phyloP scores from a whole-genome alignment of 2,888 invertebrate genomes.

The Phengaris arion region DNA sequence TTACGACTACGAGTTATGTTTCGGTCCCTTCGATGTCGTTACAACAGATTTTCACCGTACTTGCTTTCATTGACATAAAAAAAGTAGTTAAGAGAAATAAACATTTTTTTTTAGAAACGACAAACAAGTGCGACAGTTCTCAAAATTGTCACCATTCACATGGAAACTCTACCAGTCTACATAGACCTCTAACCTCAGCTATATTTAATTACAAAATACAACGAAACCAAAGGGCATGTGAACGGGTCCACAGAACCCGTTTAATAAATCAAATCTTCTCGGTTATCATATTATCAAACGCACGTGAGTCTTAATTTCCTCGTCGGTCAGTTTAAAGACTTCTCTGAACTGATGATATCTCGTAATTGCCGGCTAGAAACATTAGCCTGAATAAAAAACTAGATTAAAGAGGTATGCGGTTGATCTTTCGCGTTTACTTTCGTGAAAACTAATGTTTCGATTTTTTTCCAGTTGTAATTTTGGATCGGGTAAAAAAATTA shows the following conservation, averaged over 20 bases:
- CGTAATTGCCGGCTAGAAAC: conserved; percentile 71
- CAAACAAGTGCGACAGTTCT: not conserved
- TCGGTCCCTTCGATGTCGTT: no score
- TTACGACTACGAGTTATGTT: no score
- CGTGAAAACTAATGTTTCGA: not conserved
- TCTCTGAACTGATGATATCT: conserved; percentile 73
- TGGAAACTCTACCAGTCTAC: not conserved
- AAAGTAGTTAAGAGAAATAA: no score
- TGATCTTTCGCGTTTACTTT: not conserved
- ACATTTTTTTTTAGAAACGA: no score
- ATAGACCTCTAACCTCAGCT: conserved; percentile 14
- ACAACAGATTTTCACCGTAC: no score
- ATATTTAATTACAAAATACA: conserved; percentile 30
- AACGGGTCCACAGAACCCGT: conserved; percentile 60
- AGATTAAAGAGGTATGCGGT: conserved; percentile 16
- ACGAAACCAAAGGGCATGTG: conserved; percentile 59
- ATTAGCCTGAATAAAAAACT: conserved; percentile 45
- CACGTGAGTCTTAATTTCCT: conserved; percentile 75
- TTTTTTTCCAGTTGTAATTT: not conserved
- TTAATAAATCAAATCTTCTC: conserved; percentile 70
- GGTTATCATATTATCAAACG: conserved; percentile 78
- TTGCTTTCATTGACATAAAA: no score
- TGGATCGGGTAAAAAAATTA: not conserved
- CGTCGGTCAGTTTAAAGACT: conserved; percentile 73
- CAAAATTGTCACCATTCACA: not conserved